Evolutionary conservation across 2,888 invertebrate species (phyloP).

Genomic region (Synanthedon tipuliformis): DNA sequence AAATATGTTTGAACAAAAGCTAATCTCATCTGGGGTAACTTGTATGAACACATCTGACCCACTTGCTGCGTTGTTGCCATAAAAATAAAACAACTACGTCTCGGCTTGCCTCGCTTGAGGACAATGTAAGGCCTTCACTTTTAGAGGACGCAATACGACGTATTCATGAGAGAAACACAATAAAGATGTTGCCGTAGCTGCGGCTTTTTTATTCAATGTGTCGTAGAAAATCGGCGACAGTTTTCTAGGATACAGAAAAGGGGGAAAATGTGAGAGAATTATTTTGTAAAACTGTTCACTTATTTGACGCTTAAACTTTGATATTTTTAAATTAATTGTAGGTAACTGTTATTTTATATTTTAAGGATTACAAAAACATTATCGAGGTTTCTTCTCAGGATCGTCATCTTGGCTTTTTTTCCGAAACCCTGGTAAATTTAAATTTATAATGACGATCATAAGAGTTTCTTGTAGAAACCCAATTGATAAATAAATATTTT

Average conservation of each 20-base stretch:
- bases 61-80: not conserved
- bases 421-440: too few species aligned
- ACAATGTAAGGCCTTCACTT: not conserved
- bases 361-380: too few species aligned
- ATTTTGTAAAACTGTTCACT: not conserved
- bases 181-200: not conserved
- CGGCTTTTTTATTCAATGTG: not conserved
- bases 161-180: constrained; percentile 1
- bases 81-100: not conserved
- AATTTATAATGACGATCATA: too few species aligned
- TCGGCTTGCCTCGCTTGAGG: not conserved
- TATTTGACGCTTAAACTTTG: not conserved
- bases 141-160: not conserved
- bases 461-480: too few species aligned
- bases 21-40: not conserved
- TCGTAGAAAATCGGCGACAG: not conserved
- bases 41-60: not conserved
- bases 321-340: too few species aligned
- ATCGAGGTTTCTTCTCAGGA: too few species aligned
- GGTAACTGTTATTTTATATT: too few species aligned
- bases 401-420: too few species aligned
- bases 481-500: too few species aligned
- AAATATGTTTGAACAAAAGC: not conserved
- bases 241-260: not conserved
- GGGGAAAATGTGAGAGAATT: not conserved